These are phyloP conservation scores for Psittacula derbiana DNA, from an alignment of 2,797 vertebrate species.

Conservation along the genomic window DNA sequence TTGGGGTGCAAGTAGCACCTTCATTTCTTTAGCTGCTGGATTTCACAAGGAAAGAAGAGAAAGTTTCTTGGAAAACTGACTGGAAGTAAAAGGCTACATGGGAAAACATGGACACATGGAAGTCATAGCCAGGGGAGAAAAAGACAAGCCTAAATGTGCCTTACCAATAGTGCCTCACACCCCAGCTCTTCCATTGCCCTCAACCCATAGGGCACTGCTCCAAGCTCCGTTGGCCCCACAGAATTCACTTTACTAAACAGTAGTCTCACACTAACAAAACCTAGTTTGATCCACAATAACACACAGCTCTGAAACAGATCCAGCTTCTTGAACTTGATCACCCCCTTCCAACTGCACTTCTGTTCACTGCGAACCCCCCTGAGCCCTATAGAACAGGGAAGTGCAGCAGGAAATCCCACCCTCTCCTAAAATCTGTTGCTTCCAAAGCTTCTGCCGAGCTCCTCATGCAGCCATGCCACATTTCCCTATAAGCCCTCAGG, in stretches of 20 bases:
- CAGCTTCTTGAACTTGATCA: background rate
- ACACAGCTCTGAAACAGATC: background rate
- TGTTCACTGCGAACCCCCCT: background rate
- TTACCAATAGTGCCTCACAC: background rate
- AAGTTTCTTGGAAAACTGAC: background rate
- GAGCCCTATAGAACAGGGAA: background rate
- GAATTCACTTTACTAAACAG: background rate
- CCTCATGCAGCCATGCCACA: rapidly evolving
- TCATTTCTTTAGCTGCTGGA: background rate
- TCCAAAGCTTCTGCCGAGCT: background rate
- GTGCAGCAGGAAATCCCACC: background rate
- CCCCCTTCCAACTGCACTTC: background rate
- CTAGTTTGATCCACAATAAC: background rate
- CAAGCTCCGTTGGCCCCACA: too few relatives aligned
- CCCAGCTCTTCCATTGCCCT: background rate
- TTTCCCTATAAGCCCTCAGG: background rate
- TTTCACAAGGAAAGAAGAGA: background rate
- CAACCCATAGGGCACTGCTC: background rate
- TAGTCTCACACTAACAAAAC: background rate
- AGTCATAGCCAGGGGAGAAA: background rate
- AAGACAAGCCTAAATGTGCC: background rate
- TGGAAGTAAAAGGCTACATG: background rate
- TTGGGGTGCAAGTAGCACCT: background rate
- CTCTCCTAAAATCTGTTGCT: background rate
- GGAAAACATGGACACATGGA: rapidly evolving